Evolutionary conservation across 2,113 vertebrate species (phyloP).

Genomic region (Todiramphus chloris): DNA sequence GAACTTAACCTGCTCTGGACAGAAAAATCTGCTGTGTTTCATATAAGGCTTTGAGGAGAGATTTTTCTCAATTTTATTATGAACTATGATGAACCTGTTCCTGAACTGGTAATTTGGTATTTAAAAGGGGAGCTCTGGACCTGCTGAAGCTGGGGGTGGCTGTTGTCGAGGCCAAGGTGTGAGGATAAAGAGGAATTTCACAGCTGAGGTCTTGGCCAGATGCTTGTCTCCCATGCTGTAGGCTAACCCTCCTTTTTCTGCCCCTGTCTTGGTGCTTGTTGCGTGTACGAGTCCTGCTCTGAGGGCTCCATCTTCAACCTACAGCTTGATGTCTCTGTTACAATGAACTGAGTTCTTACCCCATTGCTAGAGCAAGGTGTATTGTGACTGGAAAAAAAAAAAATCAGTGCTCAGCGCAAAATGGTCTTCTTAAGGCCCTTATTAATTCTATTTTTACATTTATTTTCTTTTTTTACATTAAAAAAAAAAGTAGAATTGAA

Average conservation of each 20-base stretch:
- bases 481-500: background rate
- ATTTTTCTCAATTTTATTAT: background rate
- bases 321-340: accelerated
- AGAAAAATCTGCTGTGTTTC: background rate
- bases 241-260: accelerated
- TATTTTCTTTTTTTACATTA: background rate
- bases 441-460: background rate
- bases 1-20: background rate
- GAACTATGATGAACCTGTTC: background rate
- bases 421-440: background rate
- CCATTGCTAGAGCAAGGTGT: background rate
- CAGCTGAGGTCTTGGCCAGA: background rate
- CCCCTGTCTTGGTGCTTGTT: accelerated
- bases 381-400: background rate
- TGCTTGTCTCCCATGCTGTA: background rate
- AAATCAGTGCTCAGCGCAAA: background rate
- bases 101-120: background rate
- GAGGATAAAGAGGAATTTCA: background rate
- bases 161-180: background rate
- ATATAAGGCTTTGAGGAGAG: background rate
- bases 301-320: background rate
- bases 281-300: accelerated
- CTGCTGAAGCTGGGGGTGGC: background rate
- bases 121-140: background rate
- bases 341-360: background rate